Base-by-base conservation (phyloP, 2,113 vertebrate genomes). In the Catharus bicknelli region DNA sequence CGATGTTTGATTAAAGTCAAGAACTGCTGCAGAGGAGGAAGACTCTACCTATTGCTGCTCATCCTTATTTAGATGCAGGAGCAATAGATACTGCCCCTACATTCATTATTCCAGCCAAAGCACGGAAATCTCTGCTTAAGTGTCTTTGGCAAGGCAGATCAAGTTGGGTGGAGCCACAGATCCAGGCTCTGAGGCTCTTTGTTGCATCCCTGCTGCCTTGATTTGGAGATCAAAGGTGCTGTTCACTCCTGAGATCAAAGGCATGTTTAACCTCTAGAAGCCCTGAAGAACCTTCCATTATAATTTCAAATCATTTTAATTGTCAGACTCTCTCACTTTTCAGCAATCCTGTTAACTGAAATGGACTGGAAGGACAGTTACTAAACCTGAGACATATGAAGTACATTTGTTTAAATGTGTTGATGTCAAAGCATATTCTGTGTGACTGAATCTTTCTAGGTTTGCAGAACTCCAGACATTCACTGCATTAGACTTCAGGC, bases 391-490 rank as follows among this genome's bases (percentile, higher is more conserved):
- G 58, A 42, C 82, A 51, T 32, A 21, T 14, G 59, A 50, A 58
- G 25, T 88, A 70, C 78, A 20, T 30, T 38, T 80, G 59, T 69
- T 92, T 55, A 64, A 90, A 32, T 18, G 26, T 80, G 67, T 87
- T 95, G 55, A 74, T 90, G 91, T 77, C 54, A 92, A 94, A 92
- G 32, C 7, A 6, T 74, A 29, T 94, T 72, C 55, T 77, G 14
- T 90, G 47, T 66, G 75, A 59, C 93, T 92, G 51, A 53, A 53
- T 77, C 59, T 90, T 97, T 96, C 36, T 83, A 99, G 99, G 99
- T 99, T 98, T 98, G 99, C 99, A 75, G 99, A 99, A 78, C 97
- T 99, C 77, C 98, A 99, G 81, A 98, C 96, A 2, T 99, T 98
- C 92, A 98, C 98, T 48, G 97, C 98, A 40, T 96, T 99, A 55